phyloP scores from a whole-genome alignment of 2,797 vertebrate species.

The Florisuga fusca region DNA sequence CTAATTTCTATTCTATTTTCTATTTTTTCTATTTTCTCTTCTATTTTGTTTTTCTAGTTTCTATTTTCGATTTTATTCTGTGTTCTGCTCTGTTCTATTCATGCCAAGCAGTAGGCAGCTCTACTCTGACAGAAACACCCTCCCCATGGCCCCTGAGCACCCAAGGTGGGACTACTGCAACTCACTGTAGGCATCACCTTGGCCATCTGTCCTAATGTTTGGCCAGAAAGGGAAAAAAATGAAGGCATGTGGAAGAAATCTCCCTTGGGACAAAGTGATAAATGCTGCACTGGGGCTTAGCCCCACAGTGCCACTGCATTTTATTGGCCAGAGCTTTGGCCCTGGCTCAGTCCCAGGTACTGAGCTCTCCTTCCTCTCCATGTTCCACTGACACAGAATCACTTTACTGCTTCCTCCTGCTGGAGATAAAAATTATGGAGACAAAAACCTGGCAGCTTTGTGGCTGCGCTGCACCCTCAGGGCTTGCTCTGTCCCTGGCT shows the following conservation, averaged over 20 bases:
- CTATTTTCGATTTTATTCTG: too few species aligned
- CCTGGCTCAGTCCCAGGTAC: neutral
- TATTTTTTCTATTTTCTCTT: neutral
- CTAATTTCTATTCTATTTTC: too few species aligned
- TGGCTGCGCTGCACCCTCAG: accelerated
- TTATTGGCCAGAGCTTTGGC: neutral
- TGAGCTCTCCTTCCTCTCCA: neutral
- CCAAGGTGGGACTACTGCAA: neutral
- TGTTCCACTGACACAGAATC: neutral
- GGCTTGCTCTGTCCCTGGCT: accelerated
- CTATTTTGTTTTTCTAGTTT: too few species aligned
- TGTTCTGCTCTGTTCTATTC: too few species aligned
- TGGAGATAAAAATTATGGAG: conserved; percentile 23
- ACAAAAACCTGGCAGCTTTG: neutral
- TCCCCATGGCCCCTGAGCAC: accelerated
- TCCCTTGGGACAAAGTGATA: neutral
- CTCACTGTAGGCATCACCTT: neutral
- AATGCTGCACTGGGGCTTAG: neutral
- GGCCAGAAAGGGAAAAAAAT: neutral
- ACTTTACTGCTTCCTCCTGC: neutral
- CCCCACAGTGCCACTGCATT: neutral
- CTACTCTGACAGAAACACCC: neutral
- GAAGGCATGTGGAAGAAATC: neutral
- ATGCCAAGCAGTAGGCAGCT: neutral
- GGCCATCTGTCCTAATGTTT: neutral